Evolutionary conservation across 2,888 invertebrate genomes (phyloP).

Genomic region (Eugnorisma glareosa): DNA sequence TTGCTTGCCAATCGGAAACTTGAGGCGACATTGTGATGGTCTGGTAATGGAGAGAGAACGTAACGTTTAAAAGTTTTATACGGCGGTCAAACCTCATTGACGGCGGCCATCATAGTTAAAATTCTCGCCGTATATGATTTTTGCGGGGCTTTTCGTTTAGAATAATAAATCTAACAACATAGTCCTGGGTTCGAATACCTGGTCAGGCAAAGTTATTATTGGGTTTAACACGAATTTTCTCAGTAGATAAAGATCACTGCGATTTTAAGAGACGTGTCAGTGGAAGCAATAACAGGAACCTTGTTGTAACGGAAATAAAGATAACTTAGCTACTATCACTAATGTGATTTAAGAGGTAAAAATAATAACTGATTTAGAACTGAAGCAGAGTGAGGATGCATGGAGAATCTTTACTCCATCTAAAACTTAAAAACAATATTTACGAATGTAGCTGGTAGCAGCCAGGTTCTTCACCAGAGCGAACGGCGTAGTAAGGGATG

Average conservation of each 20-base stretch:
- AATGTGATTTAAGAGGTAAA: neutral
- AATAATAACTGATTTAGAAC: neutral
- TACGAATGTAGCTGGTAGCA: slow-evolving; percentile 87
- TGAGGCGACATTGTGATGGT: slow-evolving; percentile 86
- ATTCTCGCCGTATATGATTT: neutral
- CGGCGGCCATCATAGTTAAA: neutral
- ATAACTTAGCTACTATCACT: neutral
- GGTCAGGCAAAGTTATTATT: neutral
- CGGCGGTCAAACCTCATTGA: too few relatives aligned
- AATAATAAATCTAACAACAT: neutral
- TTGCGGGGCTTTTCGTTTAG: neutral
- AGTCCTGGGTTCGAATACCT: neutral
- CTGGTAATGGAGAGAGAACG: slow-evolving; percentile 68
- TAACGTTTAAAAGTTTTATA: neutral
- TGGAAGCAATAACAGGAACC: neutral
- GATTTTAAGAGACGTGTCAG: neutral
- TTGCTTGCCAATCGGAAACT: slow-evolving; percentile 82
- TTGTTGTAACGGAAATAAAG: neutral
- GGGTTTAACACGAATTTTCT: neutral
- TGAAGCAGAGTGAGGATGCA: neutral
- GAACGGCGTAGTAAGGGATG: slow-evolving; percentile 80
- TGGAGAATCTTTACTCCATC: neutral
- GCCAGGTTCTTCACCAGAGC: slow-evolving; percentile 80
- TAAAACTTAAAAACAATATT: neutral
- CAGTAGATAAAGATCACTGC: neutral